phyloP scores from a whole-genome alignment of 2,888 invertebrate genomes.

The Oxyscelio sp. region DNA sequence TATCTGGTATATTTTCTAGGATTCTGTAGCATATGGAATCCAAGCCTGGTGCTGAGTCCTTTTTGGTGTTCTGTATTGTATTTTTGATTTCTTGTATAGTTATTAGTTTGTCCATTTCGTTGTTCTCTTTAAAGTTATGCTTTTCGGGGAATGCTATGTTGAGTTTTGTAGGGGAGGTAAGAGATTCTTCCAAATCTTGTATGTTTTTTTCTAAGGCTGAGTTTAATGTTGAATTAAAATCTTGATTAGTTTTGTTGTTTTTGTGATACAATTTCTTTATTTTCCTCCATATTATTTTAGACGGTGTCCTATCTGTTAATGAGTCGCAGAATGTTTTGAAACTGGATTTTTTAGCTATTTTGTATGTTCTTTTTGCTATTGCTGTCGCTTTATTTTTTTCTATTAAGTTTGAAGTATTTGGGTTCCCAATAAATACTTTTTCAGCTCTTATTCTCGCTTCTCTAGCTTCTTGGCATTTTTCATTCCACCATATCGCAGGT shows the following conservation, averaged over 20 bases:
- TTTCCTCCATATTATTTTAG: not conserved
- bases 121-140: not conserved
- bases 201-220: too few relatives aligned
- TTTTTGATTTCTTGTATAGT: too few relatives aligned
- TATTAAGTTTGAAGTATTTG: not conserved
- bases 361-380: conserved; percentile 2
- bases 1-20: too few relatives aligned
- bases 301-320: too few relatives aligned
- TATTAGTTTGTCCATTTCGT: not conserved
- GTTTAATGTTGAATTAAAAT: not conserved
- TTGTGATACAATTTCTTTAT: not conserved
- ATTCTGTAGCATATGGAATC: too few relatives aligned
- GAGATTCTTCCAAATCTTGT: too few relatives aligned
- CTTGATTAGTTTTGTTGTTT: not conserved
- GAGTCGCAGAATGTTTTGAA: not conserved
- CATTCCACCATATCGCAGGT: conserved; percentile 4
- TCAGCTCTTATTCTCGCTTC: not conserved
- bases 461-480: not conserved
- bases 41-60: too few relatives aligned
- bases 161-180: too few relatives aligned
- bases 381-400: not conserved
- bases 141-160: too few relatives aligned
- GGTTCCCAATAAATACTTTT: not conserved
- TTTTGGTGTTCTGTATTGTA: too few relatives aligned
- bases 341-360: not conserved